phyloP scores from a whole-genome alignment of 2,888 invertebrate genomes.

The Teinopalpus imperialis region DNA sequence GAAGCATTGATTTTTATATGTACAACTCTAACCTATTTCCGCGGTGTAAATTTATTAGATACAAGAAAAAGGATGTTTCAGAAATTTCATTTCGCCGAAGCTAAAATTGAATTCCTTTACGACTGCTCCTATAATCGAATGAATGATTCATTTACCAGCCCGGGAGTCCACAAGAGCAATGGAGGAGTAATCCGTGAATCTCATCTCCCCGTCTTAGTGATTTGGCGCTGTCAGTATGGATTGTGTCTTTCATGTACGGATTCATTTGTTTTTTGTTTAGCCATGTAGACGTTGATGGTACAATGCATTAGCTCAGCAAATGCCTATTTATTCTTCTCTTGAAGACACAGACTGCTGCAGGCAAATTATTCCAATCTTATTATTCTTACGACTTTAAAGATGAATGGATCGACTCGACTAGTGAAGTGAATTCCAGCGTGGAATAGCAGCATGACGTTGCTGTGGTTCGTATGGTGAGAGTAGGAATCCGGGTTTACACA shows the following conservation, averaged over 20 bases:
- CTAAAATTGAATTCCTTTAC: conserved; percentile 72
- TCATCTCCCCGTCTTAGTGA: conserved; percentile 22
- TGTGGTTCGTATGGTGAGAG: too few relatives aligned
- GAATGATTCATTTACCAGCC: conserved; percentile 67
- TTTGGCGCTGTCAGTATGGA: conserved; percentile 30
- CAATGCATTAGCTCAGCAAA: too few relatives aligned
- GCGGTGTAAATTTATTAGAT: conserved; percentile 60
- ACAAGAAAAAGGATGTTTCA: conserved; percentile 54
- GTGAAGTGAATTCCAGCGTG: too few relatives aligned
- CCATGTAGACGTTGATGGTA: too few relatives aligned
- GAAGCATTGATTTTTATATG: too few relatives aligned
- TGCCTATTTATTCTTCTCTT: too few relatives aligned
- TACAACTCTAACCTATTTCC: conserved; percentile 46
- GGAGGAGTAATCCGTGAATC: conserved; percentile 34
- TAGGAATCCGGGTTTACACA: too few relatives aligned
- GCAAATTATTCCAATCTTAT: too few relatives aligned
- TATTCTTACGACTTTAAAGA: too few relatives aligned
- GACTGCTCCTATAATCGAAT: conserved; percentile 72
- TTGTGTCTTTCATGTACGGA: conserved; percentile 40
- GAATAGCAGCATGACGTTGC: too few relatives aligned
- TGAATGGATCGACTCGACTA: too few relatives aligned
- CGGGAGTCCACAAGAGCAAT: conserved; percentile 43
- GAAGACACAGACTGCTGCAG: too few relatives aligned
- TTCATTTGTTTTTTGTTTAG: not conserved
- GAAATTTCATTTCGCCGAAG: conserved; percentile 65